Evolutionary conservation across 2,888 invertebrate species (phyloP).

Genomic region (Drosophila picticornis): DNA sequence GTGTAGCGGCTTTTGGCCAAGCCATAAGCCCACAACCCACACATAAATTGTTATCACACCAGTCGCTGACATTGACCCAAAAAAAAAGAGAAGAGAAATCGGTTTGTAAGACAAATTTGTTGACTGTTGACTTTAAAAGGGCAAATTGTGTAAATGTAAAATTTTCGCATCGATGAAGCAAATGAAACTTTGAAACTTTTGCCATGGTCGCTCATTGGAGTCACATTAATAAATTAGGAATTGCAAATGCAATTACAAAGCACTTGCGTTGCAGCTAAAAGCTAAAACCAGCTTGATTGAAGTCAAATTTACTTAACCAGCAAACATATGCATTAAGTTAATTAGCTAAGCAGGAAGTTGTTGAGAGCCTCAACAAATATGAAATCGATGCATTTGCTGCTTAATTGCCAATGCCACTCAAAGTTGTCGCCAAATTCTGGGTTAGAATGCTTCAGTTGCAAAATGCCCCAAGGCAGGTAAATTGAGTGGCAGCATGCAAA

Average conservation of each 20-base stretch:
- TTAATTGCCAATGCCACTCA: constrained; percentile 56
- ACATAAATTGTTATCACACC: constrained; percentile 55
- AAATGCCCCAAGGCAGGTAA: constrained; percentile 18
- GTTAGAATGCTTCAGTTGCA: constrained; percentile 53
- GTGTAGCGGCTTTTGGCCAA: constrained; percentile 8
- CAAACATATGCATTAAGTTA: constrained; percentile 26
- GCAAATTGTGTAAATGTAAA: constrained; percentile 12
- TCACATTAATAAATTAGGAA: constrained; percentile 26
- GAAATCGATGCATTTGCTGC: constrained; percentile 29
- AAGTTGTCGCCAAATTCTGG: constrained; percentile 47
- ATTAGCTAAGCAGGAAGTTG: constrained; percentile 26
- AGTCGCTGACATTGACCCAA: constrained; percentile 55
- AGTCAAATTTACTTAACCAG: constrained; percentile 50
- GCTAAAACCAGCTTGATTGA: constrained; percentile 24
- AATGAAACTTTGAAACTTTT: constrained; percentile 10
- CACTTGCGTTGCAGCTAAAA: constrained; percentile 33
- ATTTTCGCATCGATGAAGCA: constrained; percentile 15
- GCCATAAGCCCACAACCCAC: constrained; percentile 12
- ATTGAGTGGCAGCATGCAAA: neutral
- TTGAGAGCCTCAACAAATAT: neutral
- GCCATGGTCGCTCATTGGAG: constrained; percentile 17
- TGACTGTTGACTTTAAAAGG: neutral
- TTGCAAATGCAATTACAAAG: constrained; percentile 24
- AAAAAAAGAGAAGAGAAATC: neutral
- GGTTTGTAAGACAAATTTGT: constrained; percentile 32